A percentile compares a stretch with the other conserved stretches of the same genome.
Evolutionary conservation across 2,113 vertebrate species (phyloP).

Genomic region (Ursus arctos): DNA sequence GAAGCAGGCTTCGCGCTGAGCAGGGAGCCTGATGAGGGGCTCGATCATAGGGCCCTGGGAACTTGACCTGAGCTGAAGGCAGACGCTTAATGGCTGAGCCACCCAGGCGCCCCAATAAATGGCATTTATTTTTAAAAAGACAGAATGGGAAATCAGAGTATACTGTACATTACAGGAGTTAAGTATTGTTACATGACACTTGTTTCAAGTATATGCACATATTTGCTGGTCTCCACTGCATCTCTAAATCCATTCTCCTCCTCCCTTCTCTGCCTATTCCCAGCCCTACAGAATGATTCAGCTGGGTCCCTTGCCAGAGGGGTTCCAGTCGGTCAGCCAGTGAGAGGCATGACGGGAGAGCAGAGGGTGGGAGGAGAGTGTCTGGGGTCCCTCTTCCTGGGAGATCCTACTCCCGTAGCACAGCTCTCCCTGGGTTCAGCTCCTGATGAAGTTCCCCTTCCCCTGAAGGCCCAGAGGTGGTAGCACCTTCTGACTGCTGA

Average conservation of each 20-base stretch:
- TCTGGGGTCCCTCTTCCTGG: neutral
- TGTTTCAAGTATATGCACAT: neutral
- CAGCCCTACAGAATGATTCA: neutral
- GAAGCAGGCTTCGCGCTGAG: too few relatives aligned
- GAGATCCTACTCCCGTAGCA: neutral
- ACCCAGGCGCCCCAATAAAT: neutral
- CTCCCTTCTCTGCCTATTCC: neutral
- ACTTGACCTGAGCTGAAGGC: too few relatives aligned
- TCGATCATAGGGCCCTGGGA: too few relatives aligned
- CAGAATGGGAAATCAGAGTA: neutral
- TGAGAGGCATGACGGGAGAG: neutral
- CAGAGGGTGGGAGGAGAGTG: neutral
- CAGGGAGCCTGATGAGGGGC: too few relatives aligned
- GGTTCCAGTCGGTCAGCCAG: neutral
- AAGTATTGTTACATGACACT: neutral
- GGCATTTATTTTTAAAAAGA: neutral
- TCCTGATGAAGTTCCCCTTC: neutral
- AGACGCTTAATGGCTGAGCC: too few relatives aligned
- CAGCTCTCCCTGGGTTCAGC: neutral
- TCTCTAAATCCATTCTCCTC: neutral
- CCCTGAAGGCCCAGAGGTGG: neutral
- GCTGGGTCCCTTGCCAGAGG: neutral
- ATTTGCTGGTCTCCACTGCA: neutral
- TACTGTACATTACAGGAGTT: neutral
- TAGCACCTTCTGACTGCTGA: neutral